Evolutionary conservation across 2,797 vertebrate species (phyloP).

Genomic region (Naso thynnoides): DNA sequence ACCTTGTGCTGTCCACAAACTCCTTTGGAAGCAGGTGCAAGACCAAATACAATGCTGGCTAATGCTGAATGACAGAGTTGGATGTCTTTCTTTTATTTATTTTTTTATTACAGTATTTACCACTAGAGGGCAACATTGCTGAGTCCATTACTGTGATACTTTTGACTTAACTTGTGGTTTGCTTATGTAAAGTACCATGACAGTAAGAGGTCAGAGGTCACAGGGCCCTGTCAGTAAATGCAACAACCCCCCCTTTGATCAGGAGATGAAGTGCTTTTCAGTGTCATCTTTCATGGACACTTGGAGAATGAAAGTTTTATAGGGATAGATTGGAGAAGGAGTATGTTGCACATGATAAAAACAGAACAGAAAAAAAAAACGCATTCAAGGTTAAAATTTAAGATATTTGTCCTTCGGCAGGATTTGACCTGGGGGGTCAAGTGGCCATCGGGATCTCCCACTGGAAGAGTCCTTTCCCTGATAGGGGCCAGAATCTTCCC

Average conservation of each 20-base stretch:
- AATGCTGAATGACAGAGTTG: not conserved
- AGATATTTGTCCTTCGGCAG: conserved; percentile 65
- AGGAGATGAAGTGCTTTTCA: not conserved
- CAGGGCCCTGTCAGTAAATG: not conserved
- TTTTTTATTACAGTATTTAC: not conserved
- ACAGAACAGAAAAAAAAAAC: not conserved
- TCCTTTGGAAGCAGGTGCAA: not conserved
- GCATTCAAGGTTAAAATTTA: not conserved
- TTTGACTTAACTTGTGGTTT: not conserved
- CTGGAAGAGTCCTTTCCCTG: conserved; percentile 86
- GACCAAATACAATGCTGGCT: not conserved
- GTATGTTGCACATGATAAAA: not conserved
- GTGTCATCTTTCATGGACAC: not conserved
- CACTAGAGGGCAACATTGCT: conserved; percentile 60
- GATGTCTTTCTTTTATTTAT: conserved; percentile 1
- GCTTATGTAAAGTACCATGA: too few relatives aligned
- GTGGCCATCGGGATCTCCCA: conserved; percentile 87
- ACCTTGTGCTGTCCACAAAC: not conserved
- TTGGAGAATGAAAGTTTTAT: not conserved
- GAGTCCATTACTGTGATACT: conserved; percentile 1
- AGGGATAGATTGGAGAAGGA: not conserved
- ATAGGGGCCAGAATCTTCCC: conserved; percentile 73
- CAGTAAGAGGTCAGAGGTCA: not conserved
- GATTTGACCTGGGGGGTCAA: conserved; percentile 86
- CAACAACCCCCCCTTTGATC: not conserved